Evolutionary conservation across 2,113 vertebrate species (phyloP).

Genomic region (Osmerus eperlanus): DNA sequence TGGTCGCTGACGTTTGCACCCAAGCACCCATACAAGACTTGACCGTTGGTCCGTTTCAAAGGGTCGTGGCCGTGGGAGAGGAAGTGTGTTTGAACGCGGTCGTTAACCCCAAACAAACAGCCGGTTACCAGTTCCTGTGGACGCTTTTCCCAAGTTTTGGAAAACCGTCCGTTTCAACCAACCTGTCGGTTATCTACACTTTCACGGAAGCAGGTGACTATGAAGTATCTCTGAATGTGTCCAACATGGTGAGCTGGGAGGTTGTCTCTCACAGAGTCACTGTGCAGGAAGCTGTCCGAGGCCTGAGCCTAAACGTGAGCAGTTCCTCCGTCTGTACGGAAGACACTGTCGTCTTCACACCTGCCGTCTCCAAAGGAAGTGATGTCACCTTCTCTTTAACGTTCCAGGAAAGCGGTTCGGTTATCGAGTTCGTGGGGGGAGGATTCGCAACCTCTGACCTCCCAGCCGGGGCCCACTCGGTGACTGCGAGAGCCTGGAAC

Average conservation of each 20-base stretch:
- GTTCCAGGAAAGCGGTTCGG: slow-evolving; percentile 45
- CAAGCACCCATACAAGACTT: slow-evolving; percentile 56
- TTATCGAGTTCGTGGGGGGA: slow-evolving; percentile 17
- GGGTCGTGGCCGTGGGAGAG: slow-evolving; percentile 49
- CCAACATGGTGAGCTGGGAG: slow-evolving; percentile 71
- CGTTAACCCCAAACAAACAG: slow-evolving; percentile 45
- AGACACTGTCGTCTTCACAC: slow-evolving; percentile 52
- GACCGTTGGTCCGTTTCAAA: slow-evolving; percentile 35
- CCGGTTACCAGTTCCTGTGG: slow-evolving; percentile 64
- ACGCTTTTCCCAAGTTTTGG: slow-evolving; percentile 18
- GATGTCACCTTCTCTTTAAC: slow-evolving; percentile 59
- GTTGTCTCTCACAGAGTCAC: slow-evolving; percentile 50
- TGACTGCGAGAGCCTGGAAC: slow-evolving; percentile 64
- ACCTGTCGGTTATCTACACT: slow-evolving; percentile 43
- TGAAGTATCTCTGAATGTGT: slow-evolving; percentile 65
- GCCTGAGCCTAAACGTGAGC: slow-evolving; percentile 55
- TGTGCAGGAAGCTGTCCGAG: slow-evolving; percentile 62
- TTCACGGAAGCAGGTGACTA: slow-evolving; percentile 59
- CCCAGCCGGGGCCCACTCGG: slow-evolving; percentile 51
- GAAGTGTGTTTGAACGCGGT: slow-evolving; percentile 58
- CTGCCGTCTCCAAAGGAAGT: slow-evolving; percentile 61
- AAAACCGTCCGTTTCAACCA: background rate
- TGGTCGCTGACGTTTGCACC: slow-evolving; percentile 56
- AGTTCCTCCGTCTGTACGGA: slow-evolving; percentile 47
- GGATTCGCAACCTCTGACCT: slow-evolving; percentile 53